Percentiles rank a stretch among this genome's conserved stretches.
Conservation (phyloP, 2,113 vertebrate species). For the Pundamilia nyererei region DNA sequence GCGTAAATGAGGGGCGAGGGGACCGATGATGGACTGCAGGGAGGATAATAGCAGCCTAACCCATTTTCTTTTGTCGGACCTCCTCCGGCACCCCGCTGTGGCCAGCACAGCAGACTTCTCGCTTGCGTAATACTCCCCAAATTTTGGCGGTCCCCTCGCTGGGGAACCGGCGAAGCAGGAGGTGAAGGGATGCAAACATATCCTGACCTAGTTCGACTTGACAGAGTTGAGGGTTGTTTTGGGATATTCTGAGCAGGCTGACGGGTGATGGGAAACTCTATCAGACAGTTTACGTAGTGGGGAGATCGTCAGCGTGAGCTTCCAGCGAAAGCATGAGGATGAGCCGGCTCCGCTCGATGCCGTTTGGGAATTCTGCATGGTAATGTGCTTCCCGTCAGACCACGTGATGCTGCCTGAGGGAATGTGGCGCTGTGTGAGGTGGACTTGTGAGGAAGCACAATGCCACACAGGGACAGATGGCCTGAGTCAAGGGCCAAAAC, state of each 20-base stretch:
- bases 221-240: constrained; percentile 36
- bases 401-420: constrained; percentile 37
- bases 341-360: neutral
- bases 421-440: constrained; percentile 43
- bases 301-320: neutral
- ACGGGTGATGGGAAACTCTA: neutral
- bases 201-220: constrained; percentile 59
- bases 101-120: constrained; percentile 42
- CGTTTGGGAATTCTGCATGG: constrained; percentile 5
- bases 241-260: constrained; percentile 17
- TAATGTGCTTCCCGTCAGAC: constrained; percentile 19
- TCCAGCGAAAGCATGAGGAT: neutral
- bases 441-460: constrained; percentile 56
- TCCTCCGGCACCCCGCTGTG: constrained; percentile 38
- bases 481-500: constrained; percentile 56
- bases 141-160: constrained; percentile 57
- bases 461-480: constrained; percentile 68
- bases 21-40: neutral
- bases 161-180: neutral
- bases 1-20: constrained; percentile 20
- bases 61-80: constrained; percentile 61
- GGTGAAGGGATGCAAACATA: neutral
- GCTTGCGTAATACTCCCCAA: constrained; percentile 62
- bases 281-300: neutral
- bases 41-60: constrained; percentile 65